A percentile compares a stretch with the other conserved stretches of the same genome.
Conservation (phyloP, 2,797 vertebrate genomes). For the Eutrigla gurnardus region DNA sequence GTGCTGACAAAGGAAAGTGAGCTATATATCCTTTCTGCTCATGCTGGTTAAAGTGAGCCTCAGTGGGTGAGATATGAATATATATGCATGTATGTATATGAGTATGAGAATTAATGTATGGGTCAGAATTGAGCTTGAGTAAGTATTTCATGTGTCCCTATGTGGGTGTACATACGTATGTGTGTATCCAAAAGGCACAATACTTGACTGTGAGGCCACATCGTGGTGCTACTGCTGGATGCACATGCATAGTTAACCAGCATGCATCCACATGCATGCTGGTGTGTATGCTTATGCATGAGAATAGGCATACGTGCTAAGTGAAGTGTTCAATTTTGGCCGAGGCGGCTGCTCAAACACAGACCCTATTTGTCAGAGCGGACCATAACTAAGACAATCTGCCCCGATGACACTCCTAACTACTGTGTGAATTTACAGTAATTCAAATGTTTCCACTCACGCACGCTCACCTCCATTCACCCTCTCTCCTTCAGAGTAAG, state of each 20-base stretch:
- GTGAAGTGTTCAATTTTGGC: background rate
- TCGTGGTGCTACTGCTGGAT: too few relatives aligned
- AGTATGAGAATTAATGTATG: background rate
- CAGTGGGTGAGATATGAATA: background rate
- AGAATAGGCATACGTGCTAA: too few relatives aligned
- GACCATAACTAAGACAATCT: conserved; percentile 52
- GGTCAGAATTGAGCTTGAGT: too few relatives aligned
- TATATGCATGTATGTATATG: background rate
- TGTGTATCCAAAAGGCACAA: too few relatives aligned
- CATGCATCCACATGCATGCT: too few relatives aligned
- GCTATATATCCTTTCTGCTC: too few relatives aligned
- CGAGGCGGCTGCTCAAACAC: background rate
- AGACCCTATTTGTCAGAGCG: conserved; percentile 35
- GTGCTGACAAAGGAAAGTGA: too few relatives aligned
- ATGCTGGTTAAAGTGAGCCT: too few relatives aligned
- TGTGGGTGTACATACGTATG: too few relatives aligned
- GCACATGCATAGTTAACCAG: background rate
- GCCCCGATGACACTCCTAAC: conserved; percentile 57
- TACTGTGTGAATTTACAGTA: conserved; percentile 50
- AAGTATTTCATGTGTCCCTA: too few relatives aligned
- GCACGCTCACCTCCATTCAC: conserved; percentile 54
- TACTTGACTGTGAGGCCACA: too few relatives aligned
- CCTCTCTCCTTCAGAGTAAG: conserved; percentile 56
- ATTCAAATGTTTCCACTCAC: conserved; percentile 33
- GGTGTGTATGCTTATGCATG: background rate